phyloP scores from a whole-genome alignment of 2,888 invertebrate species.

The Melanostoma mellinum region DNA sequence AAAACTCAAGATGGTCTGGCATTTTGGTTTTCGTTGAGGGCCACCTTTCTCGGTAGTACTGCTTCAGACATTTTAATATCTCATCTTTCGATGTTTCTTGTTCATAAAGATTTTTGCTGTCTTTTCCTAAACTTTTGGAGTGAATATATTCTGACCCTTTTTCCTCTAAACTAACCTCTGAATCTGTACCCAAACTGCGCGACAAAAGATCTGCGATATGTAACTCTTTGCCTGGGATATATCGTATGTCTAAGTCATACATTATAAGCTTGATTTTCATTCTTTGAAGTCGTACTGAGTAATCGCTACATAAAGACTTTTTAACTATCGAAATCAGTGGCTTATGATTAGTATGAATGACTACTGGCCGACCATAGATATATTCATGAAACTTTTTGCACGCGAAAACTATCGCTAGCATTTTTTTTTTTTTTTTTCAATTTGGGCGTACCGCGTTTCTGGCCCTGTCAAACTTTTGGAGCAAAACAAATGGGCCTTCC shows the following conservation, averaged over 20 bases:
- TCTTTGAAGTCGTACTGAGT: constrained; percentile 10
- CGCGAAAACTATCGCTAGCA: too few relatives aligned
- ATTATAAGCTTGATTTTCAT: too few relatives aligned
- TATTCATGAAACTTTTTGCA: too few relatives aligned
- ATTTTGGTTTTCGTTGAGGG: too few relatives aligned
- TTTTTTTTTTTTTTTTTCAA: too few relatives aligned
- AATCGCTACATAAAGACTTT: too few relatives aligned
- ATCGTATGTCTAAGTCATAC: constrained; percentile 10
- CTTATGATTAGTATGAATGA: constrained; percentile 16
- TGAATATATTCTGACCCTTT: background rate
- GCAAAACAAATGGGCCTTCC: constrained; percentile 14
- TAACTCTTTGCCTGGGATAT: constrained; percentile 8
- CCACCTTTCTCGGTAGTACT: too few relatives aligned
- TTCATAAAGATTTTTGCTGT: background rate
- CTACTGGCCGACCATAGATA: background rate
- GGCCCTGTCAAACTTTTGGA: constrained; percentile 2
- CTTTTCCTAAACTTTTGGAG: background rate
- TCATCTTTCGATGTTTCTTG: too few relatives aligned
- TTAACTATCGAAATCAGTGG: constrained; percentile 8
- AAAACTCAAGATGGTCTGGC: too few relatives aligned
- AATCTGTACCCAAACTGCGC: constrained; percentile 7
- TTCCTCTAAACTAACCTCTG: background rate
- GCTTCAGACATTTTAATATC: too few relatives aligned
- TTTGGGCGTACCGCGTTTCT: background rate
- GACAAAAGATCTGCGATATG: constrained; percentile 17